Conservation (phyloP, 1,140 invertebrate species). For the Sitobion miscanthi region DNA sequence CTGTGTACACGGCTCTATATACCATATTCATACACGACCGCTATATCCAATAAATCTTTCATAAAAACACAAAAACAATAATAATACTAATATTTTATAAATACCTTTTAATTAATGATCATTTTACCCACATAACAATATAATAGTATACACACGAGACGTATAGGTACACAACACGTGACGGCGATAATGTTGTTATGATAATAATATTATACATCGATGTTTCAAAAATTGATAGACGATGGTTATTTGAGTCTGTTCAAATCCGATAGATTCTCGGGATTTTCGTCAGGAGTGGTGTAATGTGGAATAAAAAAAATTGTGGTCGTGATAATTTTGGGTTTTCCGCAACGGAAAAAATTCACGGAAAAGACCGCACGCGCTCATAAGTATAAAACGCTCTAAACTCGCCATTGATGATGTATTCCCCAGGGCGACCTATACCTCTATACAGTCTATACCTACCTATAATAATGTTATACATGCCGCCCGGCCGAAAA, state of each 20-base stretch:
- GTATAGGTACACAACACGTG: neutral
- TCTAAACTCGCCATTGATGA: neutral
- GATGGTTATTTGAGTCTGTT: neutral
- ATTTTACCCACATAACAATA: neutral
- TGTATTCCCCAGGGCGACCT: neutral
- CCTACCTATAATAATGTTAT: neutral
- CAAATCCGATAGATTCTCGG: neutral
- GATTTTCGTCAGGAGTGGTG: neutral
- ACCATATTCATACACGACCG: neutral
- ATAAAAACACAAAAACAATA: neutral
- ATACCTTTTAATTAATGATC: neutral
- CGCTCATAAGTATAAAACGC: neutral
- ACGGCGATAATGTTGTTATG: neutral
- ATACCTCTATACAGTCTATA: neutral
- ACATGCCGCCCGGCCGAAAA: conserved; percentile 4
- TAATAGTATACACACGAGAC: neutral
- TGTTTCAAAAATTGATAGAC: neutral
- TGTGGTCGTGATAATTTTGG: neutral
- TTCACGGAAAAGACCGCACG: neutral
- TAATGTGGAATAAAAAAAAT: neutral
- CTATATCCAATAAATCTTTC: neutral
- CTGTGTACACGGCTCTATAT: neutral
- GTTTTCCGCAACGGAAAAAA: neutral
- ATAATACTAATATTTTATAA: conserved; percentile 9
- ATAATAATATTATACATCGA: neutral